These are phyloP conservation scores for Crossaster papposus DNA, from an alignment of 53 echinoderm and acorn worm species.

Conservation along the genomic window DNA sequence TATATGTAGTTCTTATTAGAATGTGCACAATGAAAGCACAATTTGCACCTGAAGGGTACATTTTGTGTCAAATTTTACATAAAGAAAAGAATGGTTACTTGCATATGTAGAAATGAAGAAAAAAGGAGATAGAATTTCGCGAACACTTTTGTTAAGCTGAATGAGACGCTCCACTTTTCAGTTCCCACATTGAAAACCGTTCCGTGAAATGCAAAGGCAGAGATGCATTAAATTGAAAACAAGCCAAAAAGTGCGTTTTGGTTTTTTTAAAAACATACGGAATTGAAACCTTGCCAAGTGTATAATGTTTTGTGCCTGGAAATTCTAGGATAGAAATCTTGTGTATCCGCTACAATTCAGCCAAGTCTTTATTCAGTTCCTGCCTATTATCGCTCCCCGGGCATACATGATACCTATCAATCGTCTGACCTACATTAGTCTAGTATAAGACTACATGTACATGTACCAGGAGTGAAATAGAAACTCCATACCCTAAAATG, in stretches of 20 bases:
- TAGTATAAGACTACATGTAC: no score
- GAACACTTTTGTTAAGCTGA: not conserved
- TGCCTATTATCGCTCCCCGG: conserved; percentile 8
- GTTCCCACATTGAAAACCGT: not conserved
- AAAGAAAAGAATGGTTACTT: no score
- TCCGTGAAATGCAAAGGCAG: not conserved
- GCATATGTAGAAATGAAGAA: not conserved
- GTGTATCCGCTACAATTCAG: conserved; percentile 15
- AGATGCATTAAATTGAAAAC: not conserved
- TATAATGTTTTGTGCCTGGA: not conserved
- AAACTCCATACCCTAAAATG: not conserved
- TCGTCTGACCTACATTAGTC: not conserved
- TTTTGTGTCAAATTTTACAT: no score
- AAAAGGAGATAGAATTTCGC: not conserved
- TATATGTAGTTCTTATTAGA: no score
- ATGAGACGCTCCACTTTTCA: not conserved
- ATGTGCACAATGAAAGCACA: no score
- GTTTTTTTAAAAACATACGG: not conserved
- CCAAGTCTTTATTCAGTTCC: not conserved
- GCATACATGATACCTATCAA: conserved; percentile 6
- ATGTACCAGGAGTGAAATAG: no score
- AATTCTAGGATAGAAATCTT: not conserved
- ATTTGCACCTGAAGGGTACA: no score
- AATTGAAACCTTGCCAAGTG: not conserved
- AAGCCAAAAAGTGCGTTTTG: not conserved